A percentile compares a stretch with the other conserved stretches of the same genome.
phyloP scores from a whole-genome alignment of 2,888 invertebrate species.

The Drosophila kuntzei region DNA sequence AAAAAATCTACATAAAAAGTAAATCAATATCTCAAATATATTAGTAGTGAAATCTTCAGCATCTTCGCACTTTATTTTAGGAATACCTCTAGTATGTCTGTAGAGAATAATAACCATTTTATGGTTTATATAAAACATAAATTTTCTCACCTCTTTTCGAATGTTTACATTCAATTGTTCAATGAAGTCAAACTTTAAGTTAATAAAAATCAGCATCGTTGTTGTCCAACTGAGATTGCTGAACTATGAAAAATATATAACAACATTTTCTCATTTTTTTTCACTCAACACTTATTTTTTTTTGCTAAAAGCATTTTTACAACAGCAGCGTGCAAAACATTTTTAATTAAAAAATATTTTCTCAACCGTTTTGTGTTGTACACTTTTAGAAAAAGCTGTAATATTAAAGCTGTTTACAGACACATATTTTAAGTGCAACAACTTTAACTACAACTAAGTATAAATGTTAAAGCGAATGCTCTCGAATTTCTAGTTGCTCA shows the following conservation, averaged over 20 bases:
- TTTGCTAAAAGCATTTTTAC: slow-evolving; percentile 15
- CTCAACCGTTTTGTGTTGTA: slow-evolving; percentile 21
- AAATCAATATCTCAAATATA: too few relatives aligned
- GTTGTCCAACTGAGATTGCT: not conserved
- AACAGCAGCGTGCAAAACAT: slow-evolving; percentile 21
- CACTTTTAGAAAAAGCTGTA: not conserved
- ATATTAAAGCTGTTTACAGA: slow-evolving; percentile 24
- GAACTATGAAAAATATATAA: slow-evolving; percentile 29
- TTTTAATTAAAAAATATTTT: slow-evolving; percentile 57
- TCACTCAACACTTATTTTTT: slow-evolving; percentile 9
- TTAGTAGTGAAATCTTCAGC: too few relatives aligned
- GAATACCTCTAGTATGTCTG: too few relatives aligned
- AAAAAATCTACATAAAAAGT: too few relatives aligned
- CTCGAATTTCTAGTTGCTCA: slow-evolving; percentile 17
- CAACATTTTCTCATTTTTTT: slow-evolving; percentile 20
- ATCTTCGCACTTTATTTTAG: too few relatives aligned
- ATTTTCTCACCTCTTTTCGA: too few relatives aligned
- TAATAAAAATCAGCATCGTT: not conserved
- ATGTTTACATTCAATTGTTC: not conserved
- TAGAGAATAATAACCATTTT: too few relatives aligned
- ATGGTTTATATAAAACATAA: too few relatives aligned
- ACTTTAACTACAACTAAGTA: not conserved
- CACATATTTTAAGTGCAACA: slow-evolving; percentile 11
- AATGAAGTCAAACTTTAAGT: not conserved
- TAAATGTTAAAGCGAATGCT: slow-evolving; percentile 1